Evolutionary conservation across 1,140 invertebrate genomes (phyloP), one percentile per base, ranked within the genome.

Genomic region (Lanistes nyassanus): DNA sequence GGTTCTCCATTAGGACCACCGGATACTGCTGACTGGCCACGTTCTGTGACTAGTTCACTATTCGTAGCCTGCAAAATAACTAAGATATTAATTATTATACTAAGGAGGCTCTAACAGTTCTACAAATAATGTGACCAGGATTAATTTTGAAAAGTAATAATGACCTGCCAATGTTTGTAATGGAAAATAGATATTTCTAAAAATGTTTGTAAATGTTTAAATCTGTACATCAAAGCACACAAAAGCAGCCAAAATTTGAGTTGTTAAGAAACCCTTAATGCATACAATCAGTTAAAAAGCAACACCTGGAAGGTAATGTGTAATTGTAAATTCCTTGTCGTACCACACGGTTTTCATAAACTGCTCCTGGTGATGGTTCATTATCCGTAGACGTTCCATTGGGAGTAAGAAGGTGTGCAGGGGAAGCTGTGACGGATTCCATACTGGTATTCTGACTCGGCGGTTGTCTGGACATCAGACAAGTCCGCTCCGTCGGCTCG

Each of bases 401-500:
- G 19, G 55, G 36, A 31, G 29, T 7, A 26, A 68, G 21, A 4
- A 76, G 47, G 47, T 51, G 56, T 19, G 66, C 29, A 62, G 62
- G 66, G 26, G 47, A 60, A 19, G 51, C 56, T 29, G 31, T 39
- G 16, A 34, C 16, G 21, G 21, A 62, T 36, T 23, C 36, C 66
- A 51, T 36, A 29, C 39, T n/a, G n/a, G n/a, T n/a, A n/a, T n/a
- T n/a, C n/a, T n/a, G n/a, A n/a, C n/a, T 23, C 42, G 55, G 21
- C 16, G 29, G 34, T 6, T 65, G 29, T n/a, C 56, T 31, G 66
- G 74, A 67, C 75, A 80, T 69, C n/a, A 80, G 72, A 55, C 74
- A 72, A 53, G 79, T 80, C 26, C 74, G 60, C 68, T 80, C 79
- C 23, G 51, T 76, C 4, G 79, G 76, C 31, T 78, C 74, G 5